phyloP scores from a whole-genome alignment of 2,113 vertebrate genomes.

The Xerus inauris region DNA sequence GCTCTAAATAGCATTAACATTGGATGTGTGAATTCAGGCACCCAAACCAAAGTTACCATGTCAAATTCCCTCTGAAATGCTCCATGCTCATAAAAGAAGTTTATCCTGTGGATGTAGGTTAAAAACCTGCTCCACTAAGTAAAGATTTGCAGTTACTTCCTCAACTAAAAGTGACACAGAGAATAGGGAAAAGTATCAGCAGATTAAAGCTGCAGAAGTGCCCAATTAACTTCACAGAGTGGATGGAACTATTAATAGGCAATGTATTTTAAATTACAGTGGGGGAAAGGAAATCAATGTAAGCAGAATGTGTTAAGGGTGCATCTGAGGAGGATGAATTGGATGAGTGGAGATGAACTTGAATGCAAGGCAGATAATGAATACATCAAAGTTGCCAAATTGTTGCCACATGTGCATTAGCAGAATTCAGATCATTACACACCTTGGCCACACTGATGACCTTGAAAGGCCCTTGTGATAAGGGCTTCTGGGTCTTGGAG shows the following conservation, averaged over 20 bases:
- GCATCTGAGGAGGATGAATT: slow-evolving; percentile 34
- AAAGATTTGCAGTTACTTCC: slow-evolving; percentile 4
- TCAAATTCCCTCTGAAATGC: slow-evolving; percentile 11
- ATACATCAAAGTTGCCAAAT: slow-evolving; percentile 34
- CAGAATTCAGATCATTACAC: background rate
- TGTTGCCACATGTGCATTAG: background rate
- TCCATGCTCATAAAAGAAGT: background rate
- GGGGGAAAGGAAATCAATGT: slow-evolving; percentile 59
- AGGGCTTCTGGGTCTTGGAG: slow-evolving; percentile 47
- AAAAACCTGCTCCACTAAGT: background rate
- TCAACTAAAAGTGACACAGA: slow-evolving; percentile 27
- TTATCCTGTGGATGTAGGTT: background rate
- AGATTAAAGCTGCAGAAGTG: slow-evolving; percentile 38
- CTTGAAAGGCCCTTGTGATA: slow-evolving; percentile 76
- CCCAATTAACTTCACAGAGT: slow-evolving; percentile 69
- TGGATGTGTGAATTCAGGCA: background rate
- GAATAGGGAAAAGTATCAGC: slow-evolving; percentile 21
- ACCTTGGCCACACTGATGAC: slow-evolving; percentile 78
- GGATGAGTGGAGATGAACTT: slow-evolving; percentile 42
- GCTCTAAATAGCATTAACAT: slow-evolving; percentile 31
- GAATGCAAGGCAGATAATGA: slow-evolving; percentile 27
- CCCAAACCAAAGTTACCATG: background rate
- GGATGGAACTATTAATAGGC: slow-evolving; percentile 66
- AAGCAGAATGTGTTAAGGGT: slow-evolving; percentile 23
- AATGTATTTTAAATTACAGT: slow-evolving; percentile 66